Evolutionary conservation across 2,888 invertebrate genomes (phyloP).

Genomic region (Perdita meconis): DNA sequence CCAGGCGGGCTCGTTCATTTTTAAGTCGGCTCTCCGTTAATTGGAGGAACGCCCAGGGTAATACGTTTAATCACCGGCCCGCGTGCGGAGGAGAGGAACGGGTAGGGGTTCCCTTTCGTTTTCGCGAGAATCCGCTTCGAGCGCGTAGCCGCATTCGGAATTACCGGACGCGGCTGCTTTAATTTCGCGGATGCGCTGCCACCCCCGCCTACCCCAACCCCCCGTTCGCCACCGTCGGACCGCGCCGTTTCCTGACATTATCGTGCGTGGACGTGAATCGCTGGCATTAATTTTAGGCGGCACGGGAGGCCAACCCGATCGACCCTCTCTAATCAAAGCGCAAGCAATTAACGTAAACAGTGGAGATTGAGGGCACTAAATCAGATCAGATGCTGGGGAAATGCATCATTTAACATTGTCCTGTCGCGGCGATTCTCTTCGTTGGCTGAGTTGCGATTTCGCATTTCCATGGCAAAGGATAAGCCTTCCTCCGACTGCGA

Average conservation of each 20-base stretch:
- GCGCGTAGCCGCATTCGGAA: background rate
- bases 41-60: background rate
- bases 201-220: too few relatives aligned
- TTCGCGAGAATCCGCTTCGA: background rate
- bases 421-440: constrained; percentile 41
- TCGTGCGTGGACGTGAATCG: constrained; percentile 47
- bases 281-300: constrained; percentile 64
- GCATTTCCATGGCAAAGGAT: background rate
- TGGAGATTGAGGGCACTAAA: constrained; percentile 70
- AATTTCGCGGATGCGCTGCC: constrained; percentile 16
- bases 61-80: constrained; percentile 14
- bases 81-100: too few relatives aligned
- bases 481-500: background rate
- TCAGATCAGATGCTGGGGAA: constrained; percentile 64
- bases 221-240: too few relatives aligned
- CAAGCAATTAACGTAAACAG: constrained; percentile 71
- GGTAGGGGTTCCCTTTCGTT: background rate
- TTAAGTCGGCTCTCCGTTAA: constrained; percentile 7
- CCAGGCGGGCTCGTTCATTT: constrained; percentile 15
- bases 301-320: constrained; percentile 51
- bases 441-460: constrained; percentile 14
- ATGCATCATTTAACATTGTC: constrained; percentile 66
- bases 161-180: constrained; percentile 1
- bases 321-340: constrained; percentile 65
- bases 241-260: constrained; percentile 42